phyloP scores from a whole-genome alignment of 2,888 invertebrate species.

The Mantis religiosa region DNA sequence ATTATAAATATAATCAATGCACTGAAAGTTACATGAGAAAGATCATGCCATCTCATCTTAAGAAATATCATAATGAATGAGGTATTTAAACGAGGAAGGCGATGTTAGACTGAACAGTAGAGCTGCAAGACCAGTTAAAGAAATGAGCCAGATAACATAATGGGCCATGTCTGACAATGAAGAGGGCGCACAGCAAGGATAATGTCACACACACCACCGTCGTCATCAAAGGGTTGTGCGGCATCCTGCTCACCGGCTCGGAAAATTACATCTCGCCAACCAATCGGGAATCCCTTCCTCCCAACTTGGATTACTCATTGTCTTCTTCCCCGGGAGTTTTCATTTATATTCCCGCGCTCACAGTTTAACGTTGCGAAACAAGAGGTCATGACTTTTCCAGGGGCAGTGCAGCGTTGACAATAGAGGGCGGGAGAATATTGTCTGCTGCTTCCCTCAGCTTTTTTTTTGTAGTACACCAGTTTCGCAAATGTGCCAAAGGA shows the following conservation, averaged over 20 bases:
- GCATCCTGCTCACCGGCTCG: constrained; percentile 1
- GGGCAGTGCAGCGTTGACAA: background rate
- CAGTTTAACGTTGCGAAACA: background rate
- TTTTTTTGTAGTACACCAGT: background rate
- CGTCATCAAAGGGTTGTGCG: background rate
- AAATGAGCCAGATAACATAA: background rate
- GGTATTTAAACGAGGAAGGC: background rate
- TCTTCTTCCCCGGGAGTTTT: background rate
- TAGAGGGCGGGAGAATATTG: background rate
- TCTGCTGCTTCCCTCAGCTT: background rate
- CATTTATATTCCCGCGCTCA: background rate
- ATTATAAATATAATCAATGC: background rate
- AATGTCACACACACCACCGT: background rate
- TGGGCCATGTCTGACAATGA: background rate
- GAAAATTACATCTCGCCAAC: constrained; percentile 12
- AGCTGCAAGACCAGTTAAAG: background rate
- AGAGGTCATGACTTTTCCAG: background rate
- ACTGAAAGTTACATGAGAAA: no score
- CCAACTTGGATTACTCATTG: background rate
- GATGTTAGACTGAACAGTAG: background rate
- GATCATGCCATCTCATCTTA: background rate
- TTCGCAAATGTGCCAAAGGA: background rate
- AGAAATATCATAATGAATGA: background rate
- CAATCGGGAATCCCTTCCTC: background rate
- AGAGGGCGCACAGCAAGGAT: background rate